Percentiles rank a stretch among this genome's conserved stretches.
phyloP scores from a whole-genome alignment of 2,797 vertebrate species.

The Catamblyrhynchus diadema region DNA sequence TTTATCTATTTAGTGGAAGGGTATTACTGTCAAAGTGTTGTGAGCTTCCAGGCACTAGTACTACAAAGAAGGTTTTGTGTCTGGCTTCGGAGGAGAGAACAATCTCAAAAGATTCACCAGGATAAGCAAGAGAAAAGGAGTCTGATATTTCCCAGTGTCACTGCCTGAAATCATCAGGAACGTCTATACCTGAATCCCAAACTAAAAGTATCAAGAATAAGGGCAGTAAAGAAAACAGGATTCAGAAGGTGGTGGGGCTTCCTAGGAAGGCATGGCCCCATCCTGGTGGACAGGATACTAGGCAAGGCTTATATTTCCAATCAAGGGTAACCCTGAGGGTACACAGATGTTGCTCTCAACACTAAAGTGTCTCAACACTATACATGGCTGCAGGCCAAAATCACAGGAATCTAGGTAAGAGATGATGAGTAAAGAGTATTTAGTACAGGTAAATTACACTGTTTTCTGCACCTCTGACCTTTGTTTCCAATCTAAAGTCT shows the following conservation, averaged over 20 bases:
- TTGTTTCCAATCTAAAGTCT: background rate
- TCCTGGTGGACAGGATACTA: background rate
- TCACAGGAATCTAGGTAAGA: background rate
- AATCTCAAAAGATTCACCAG: background rate
- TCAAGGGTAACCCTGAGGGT: background rate
- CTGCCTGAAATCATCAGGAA: background rate
- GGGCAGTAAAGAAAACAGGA: background rate
- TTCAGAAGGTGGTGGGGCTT: background rate
- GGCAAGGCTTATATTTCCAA: background rate
- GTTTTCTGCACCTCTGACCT: background rate
- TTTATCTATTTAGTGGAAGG: background rate
- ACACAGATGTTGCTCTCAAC: background rate
- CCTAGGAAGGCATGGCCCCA: background rate
- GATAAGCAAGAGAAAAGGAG: background rate
- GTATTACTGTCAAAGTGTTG: background rate
- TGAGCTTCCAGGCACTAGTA: background rate
- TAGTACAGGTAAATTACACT: background rate
- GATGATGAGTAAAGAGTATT: background rate
- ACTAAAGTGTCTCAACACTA: background rate
- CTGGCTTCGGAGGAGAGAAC: background rate
- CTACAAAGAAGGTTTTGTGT: background rate
- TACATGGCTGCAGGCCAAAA: background rate
- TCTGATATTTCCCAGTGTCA: background rate
- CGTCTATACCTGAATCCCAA: background rate
- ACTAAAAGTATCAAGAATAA: background rate